Evolutionary conservation across 2,888 invertebrate species (phyloP), one percentile per base, ranked within the genome.

Genomic region (Drosophila siamana): DNA sequence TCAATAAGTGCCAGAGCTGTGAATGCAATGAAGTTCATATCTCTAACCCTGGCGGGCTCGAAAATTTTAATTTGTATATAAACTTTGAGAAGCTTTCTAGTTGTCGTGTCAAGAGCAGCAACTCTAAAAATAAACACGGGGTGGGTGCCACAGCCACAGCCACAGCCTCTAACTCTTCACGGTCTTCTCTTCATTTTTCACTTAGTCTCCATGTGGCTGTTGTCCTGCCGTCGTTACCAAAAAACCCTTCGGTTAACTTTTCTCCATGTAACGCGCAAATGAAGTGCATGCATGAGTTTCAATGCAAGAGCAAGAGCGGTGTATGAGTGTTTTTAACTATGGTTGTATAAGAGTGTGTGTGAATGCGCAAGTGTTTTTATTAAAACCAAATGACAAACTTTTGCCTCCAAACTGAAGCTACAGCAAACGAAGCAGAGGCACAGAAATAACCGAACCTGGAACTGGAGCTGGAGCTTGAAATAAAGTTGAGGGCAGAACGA

Each of bases 331-430:
- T 36, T 55, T 43, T 43, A 48, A 61, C 38, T 74, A 28, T 69
- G 51, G 11, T 13, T 40, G 16, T 44, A 5, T 38, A 62, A 36
- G 59, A 50, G 66, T 50, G 64, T 54, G 57, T 69, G 63, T 71
- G 70, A 40, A 59, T 71, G 72, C 77, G 88, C 63, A 83, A 84
- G 84, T 84, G 87, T 84, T 84, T 84, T 84, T 84, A 86, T 88
- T 84, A 84, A 84, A 84, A 88, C 87, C 80, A 80, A 84, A 88
- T 84, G 89, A 84, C 88, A 84, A 85, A 85, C 69, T 88, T 85
- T 88, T 88, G 67, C 74, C 82, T 66, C 55, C 57, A 55, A 59
- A 11, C 52, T 44, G 22, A 24, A 60, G 26, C 56, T 44, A 43
- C 59, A 13, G 38, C 13, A 15, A 13, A 46, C 38, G 57, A 28